Evolutionary conservation across 2,888 invertebrate genomes (phyloP), one percentile per base, ranked within the genome.

Genomic region (Lydus trimaculatus): DNA sequence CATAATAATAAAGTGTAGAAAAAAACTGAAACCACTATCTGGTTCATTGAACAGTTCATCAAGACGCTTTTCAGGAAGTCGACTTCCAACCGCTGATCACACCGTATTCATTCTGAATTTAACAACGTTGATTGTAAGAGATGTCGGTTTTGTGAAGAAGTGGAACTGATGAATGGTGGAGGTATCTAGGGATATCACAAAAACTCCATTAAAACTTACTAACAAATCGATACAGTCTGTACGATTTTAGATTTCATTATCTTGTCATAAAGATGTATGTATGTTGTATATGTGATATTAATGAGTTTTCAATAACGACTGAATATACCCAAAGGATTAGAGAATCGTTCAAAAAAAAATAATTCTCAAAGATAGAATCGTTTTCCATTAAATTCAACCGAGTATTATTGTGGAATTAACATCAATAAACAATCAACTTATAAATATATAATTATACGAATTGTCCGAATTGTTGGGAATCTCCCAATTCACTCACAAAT

Each of bases 11-110:
- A 79, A 74, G 72, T n/a, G n/a, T 67, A 28, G 69, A 72, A 67
- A 73, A 77, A 75, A 75, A 71, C 71, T 73, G 74, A 76, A 74
- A 72, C 78, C 79, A 74, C 80, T 82, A 78, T 80, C 80, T 76
- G 80, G 80, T 80, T 80, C 80, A 81, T 81, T 79, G 43, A 43
- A 43, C 80, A 72, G 81, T 81, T 82, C 82, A 82, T 82, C 82
- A 82, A 73, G 62, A 75, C 72, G 67, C 81, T 76, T 81, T 82
- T 81, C 80, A 80, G 78, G 76, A 78, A 78, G 79, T 78, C 77
- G 73, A 77, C 76, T 80, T 79, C 78, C 77, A 76, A 73, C 75
- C 74, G 74, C 80, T 82, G 82, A 82, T 82, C 79, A 80, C 78
- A 75, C 65, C 75, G 74, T 67, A 70, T 70, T 76, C 79, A 81